Evolutionary conservation across 2,797 vertebrate genomes (phyloP), one percentile per base, ranked within the genome.

Genomic region (Pelodytes ibericus): DNA sequence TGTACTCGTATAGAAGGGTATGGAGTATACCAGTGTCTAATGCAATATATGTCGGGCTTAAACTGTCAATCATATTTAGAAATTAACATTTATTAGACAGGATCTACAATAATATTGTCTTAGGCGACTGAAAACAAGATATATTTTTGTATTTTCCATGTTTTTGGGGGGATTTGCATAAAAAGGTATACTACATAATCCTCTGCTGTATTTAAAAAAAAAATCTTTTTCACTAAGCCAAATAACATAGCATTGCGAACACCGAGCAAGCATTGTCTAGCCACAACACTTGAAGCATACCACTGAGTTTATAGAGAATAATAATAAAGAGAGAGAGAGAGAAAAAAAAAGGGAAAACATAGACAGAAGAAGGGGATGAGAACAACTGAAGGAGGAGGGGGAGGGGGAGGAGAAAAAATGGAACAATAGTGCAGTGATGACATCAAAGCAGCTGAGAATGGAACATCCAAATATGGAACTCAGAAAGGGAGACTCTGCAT

Each of bases 401-500:
- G 78, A 81, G 58, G 2, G 73, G 65, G 79, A 80, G 47, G 27
- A 30, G 33, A 22, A 31, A 56, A 24, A 15, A 82, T 81, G 60
- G 20, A 22, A 83, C 1, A 33, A 30, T 79, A 86, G 84, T 66
- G 82, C 85, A 88, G 85, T 71, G 65, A 82, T 83, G 83, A 84
- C 80, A 86, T 67, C 63, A 82, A 81, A 87, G 80, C 80, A 89
- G 86, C 83, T 82, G 80, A 86, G 78, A 83, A 87, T 87, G 89
- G 82, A 85, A 88, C 86, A 86, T n/a, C 85, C 76, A 85, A 86
- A 83, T 62, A 79, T 56, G 70, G 39, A 41, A 71, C 80, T 80
- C 57, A 74, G 71, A 78, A 80, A 79, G 80, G 83, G 81, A 81
- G 87, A 90, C 88, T 95, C 95, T 94, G 93, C 92, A 95, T 96